Evolutionary conservation across 2,797 vertebrate genomes (phyloP).

Genomic region (Sebastolobus alascanus): DNA sequence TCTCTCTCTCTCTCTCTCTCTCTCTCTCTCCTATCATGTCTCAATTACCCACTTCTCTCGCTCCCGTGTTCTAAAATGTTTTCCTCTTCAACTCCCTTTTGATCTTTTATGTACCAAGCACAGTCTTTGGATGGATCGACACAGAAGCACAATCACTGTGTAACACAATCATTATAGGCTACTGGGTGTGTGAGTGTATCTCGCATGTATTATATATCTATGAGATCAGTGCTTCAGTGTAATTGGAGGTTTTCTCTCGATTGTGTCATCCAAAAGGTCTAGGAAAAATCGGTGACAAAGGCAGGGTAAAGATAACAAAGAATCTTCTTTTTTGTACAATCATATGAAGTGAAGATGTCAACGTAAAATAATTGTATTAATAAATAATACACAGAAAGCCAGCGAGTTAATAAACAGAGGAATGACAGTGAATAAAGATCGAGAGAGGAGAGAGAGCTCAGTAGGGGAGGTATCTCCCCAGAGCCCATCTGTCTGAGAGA

Average conservation of each 20-base stretch:
- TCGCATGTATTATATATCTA: not conserved
- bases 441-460: conserved; percentile 41
- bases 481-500: conserved; percentile 71
- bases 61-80: conserved; percentile 9
- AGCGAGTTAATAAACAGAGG: conserved; percentile 37
- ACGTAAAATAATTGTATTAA: conserved; percentile 4
- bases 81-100: conserved; percentile 23
- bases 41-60: conserved; percentile 36
- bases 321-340: not conserved
- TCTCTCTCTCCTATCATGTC: conserved; percentile 47
- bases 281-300: not conserved
- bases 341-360: not conserved
- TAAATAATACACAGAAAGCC: conserved; percentile 11
- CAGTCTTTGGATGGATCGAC: conserved; percentile 12
- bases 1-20: conserved; percentile 36
- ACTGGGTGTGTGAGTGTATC: not conserved
- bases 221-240: not conserved
- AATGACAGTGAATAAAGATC: conserved; percentile 15
- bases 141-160: not conserved
- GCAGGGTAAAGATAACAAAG: not conserved
- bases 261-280: not conserved
- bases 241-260: not conserved
- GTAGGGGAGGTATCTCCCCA: conserved; percentile 62
- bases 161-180: conserved; percentile 4
- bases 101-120: conserved; percentile 9